Evolutionary conservation across 2,113 vertebrate genomes (phyloP).

Genomic region (Anseranas semipalmata): DNA sequence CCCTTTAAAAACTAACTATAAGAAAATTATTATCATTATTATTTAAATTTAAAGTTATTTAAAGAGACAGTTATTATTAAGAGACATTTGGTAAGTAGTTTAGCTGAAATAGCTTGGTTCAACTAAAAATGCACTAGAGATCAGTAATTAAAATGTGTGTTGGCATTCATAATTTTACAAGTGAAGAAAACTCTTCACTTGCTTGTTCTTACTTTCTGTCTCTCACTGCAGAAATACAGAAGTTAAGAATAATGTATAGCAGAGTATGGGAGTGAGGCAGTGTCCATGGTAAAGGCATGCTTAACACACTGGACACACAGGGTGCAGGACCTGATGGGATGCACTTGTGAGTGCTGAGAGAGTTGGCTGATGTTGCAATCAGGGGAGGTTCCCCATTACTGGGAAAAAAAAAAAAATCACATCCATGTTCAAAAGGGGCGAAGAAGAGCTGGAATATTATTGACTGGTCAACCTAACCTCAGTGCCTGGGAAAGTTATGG

Average conservation of each 20-base stretch:
- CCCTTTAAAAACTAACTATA: neutral
- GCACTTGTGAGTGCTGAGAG: neutral
- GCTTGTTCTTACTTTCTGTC: neutral
- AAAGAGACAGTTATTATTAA: too few species aligned
- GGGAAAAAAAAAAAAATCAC: neutral
- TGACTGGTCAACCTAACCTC: neutral
- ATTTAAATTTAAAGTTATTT: too few species aligned
- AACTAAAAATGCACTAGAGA: neutral
- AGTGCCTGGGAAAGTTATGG: neutral
- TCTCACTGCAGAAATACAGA: neutral
- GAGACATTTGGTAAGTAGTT: neutral
- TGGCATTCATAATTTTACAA: neutral
- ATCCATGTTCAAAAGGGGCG: neutral
- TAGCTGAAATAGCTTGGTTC: neutral
- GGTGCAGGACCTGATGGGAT: neutral
- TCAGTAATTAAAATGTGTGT: neutral
- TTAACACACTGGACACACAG: neutral
- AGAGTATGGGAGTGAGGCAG: neutral
- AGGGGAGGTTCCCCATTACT: neutral
- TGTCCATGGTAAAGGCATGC: rapidly evolving
- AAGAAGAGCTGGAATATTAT: neutral
- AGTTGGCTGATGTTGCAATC: neutral
- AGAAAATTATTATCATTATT: neutral
- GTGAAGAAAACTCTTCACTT: neutral
- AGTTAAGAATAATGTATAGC: neutral